Conservation (phyloP, 2,888 invertebrate genomes). For the Balanococcus diminutus region DNA sequence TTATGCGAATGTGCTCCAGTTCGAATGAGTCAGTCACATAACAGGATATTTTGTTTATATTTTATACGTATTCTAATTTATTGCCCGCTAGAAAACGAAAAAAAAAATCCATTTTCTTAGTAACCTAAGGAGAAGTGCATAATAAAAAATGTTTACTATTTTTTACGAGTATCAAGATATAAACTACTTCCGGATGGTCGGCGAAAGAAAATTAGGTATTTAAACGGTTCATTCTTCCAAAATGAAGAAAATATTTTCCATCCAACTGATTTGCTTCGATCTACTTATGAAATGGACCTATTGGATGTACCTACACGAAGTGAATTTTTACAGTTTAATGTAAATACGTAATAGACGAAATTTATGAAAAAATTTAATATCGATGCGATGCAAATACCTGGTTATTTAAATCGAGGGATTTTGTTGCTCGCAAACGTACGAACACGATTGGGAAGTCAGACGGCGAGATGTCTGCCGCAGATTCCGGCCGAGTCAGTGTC, state of each 20-base stretch:
- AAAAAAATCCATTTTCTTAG: not conserved
- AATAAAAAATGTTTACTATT: not conserved
- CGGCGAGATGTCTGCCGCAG: not conserved
- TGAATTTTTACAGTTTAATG: too few species aligned
- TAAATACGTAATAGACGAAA: too few species aligned
- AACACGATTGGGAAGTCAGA: not conserved
- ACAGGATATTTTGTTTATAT: not conserved
- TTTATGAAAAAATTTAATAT: not conserved
- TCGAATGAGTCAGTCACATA: not conserved
- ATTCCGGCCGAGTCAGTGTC: not conserved
- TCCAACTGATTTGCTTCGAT: not conserved
- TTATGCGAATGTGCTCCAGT: not conserved
- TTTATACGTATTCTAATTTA: not conserved
- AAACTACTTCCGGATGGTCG: not conserved
- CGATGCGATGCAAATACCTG: not conserved
- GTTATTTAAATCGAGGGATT: not conserved
- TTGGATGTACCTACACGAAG: too few species aligned
- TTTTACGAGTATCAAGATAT: not conserved
- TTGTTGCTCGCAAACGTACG: not conserved
- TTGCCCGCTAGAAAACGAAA: not conserved
- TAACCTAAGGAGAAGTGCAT: not conserved
- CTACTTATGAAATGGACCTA: too few species aligned
- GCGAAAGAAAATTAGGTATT: not conserved
- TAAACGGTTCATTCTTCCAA: not conserved
- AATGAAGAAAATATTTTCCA: not conserved